These are phyloP conservation scores for Phalanger gymnotis DNA, from an alignment of 2,797 vertebrate genomes.

Conservation along the genomic window DNA sequence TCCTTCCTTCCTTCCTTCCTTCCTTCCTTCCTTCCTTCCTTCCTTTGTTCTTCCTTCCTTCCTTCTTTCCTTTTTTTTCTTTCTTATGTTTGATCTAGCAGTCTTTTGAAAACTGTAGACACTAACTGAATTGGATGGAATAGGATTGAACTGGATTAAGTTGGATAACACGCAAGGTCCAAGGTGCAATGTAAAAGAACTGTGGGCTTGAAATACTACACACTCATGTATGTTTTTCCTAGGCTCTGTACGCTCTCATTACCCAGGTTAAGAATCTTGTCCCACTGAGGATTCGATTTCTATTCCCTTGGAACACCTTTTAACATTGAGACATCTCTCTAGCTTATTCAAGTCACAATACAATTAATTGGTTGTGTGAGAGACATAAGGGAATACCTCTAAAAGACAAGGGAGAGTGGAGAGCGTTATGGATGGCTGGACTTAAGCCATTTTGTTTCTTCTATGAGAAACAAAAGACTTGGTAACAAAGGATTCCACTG, in stretches of 20 bases:
- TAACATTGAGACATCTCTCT: neutral
- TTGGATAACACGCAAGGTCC: neutral
- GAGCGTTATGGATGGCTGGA: neutral
- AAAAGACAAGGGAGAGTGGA: neutral
- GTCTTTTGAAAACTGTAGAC: neutral
- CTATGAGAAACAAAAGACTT: neutral
- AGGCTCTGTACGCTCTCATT: neutral
- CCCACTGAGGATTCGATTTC: neutral
- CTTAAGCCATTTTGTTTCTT: constrained; percentile 24
- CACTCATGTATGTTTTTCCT: neutral
- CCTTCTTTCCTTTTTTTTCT: no score
- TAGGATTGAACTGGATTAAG: neutral
- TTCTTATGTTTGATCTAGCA: neutral
- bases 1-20: neutral
- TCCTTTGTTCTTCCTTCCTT: no score
- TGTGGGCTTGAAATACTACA: neutral
- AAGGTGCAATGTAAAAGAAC: neutral
- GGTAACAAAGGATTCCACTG: neutral
- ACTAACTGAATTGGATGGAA: neutral
- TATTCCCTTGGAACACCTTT: neutral
- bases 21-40: neutral
- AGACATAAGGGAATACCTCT: neutral
- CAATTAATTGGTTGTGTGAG: neutral
- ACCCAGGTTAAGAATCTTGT: neutral
- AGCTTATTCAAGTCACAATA: neutral